These are phyloP conservation scores for Drosophila pachea DNA, from an alignment of 1,140 invertebrate genomes.

Conservation along the genomic window DNA sequence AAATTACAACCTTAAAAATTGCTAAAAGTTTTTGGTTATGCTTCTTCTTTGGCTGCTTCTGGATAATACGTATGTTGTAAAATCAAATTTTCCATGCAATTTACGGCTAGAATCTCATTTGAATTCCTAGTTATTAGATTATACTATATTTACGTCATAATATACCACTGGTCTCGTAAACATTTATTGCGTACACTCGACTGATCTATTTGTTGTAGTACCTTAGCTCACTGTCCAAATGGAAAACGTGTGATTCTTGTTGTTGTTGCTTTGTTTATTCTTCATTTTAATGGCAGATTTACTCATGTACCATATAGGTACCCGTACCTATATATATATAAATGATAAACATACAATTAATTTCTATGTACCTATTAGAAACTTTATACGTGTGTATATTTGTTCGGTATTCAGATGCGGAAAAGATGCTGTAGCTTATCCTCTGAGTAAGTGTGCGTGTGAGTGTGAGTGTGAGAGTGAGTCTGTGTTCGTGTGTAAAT, in stretches of 20 bases:
- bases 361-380: conserved; percentile 45
- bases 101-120: conserved; percentile 41
- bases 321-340: conserved; percentile 15
- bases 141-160: conserved; percentile 50
- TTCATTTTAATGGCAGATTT: conserved; percentile 71
- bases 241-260: conserved; percentile 77
- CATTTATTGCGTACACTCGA: conserved; percentile 55
- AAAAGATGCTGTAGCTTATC: background rate
- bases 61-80: background rate
- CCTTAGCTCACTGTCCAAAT: conserved; percentile 76
- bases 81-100: no score
- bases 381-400: conserved; percentile 32
- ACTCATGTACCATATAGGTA: conserved; percentile 60
- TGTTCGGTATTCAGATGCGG: conserved; percentile 5
- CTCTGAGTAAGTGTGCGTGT: conserved; percentile 1
- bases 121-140: conserved; percentile 40
- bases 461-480: conserved; percentile 2
- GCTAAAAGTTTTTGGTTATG: conserved; percentile 66
- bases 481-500: conserved; percentile 2
- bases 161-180: conserved; percentile 62
- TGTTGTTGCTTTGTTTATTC: conserved; percentile 36
- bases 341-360: conserved; percentile 31
- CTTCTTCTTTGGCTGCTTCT: conserved; percentile 18
- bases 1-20: conserved; percentile 77
- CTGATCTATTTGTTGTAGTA: conserved; percentile 72